A percentile compares a stretch with the other conserved stretches of the same genome.
Conservation (phyloP, 2,113 vertebrate species). For the Anhinga anhinga region DNA sequence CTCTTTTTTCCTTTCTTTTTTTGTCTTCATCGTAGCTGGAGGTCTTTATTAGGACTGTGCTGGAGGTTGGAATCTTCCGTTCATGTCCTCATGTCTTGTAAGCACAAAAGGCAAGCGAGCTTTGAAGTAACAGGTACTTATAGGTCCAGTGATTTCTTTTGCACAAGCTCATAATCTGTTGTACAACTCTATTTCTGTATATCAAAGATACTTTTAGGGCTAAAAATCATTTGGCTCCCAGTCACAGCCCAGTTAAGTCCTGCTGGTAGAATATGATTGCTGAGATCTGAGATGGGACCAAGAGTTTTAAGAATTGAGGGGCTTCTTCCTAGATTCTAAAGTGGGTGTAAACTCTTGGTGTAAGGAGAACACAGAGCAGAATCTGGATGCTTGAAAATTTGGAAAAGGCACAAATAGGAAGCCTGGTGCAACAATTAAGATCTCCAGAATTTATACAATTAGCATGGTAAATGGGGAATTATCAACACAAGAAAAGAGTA, state of each 20-base stretch:
- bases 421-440: neutral
- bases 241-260: neutral
- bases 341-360: neutral
- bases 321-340: neutral
- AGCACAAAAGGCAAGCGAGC: neutral
- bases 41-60: neutral
- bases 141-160: neutral
- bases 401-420: neutral
- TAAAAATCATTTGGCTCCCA: neutral
- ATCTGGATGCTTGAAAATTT: neutral
- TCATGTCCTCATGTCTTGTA: neutral
- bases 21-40: neutral
- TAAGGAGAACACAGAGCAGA: neutral
- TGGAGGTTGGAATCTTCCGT: neutral
- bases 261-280: neutral
- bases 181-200: neutral
- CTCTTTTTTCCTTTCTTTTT: neutral
- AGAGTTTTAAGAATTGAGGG: neutral
- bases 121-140: neutral
- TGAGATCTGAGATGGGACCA: neutral
- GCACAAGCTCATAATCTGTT: neutral
- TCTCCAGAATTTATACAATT: neutral
- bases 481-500: neutral
- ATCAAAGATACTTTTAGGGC: neutral
- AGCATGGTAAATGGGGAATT: neutral